Conservation (phyloP, 2,888 invertebrate genomes). For the Mactromeris polynyma region DNA sequence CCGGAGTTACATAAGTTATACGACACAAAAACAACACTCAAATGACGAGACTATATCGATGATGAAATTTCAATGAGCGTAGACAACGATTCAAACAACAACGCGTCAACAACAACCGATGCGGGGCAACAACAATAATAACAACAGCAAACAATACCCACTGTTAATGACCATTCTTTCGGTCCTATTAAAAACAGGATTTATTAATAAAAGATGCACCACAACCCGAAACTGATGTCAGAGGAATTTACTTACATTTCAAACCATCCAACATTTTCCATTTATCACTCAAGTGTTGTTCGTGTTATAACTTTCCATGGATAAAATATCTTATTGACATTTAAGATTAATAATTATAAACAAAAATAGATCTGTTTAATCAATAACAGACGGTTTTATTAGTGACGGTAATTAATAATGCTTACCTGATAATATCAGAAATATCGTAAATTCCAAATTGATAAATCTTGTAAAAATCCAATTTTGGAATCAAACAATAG, state of each 20-base stretch:
- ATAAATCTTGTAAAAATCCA: constrained; percentile 15
- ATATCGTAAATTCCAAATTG: constrained; percentile 12
- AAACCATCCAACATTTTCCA: neutral
- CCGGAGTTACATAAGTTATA: too few relatives aligned
- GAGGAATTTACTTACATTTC: too few relatives aligned
- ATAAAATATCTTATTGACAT: neutral
- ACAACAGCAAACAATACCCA: neutral
- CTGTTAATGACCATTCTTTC: too few relatives aligned
- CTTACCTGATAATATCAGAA: neutral
- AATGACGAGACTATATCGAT: too few relatives aligned
- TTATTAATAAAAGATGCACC: too few relatives aligned
- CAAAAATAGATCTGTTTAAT: neutral
- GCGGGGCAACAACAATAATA: neutral
- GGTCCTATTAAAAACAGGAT: too few relatives aligned
- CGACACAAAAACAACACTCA: too few relatives aligned
- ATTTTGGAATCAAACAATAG: neutral
- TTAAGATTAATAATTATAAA: neutral
- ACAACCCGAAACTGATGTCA: too few relatives aligned
- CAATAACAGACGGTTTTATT: neutral
- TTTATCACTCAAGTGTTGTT: neutral
- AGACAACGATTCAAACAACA: neutral
- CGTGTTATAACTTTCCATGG: neutral
- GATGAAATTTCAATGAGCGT: neutral
- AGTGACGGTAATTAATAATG: neutral
- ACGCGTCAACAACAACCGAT: neutral